Base-by-base conservation (phyloP, 2,113 vertebrate genomes). In the Opisthocomus hoazin region DNA sequence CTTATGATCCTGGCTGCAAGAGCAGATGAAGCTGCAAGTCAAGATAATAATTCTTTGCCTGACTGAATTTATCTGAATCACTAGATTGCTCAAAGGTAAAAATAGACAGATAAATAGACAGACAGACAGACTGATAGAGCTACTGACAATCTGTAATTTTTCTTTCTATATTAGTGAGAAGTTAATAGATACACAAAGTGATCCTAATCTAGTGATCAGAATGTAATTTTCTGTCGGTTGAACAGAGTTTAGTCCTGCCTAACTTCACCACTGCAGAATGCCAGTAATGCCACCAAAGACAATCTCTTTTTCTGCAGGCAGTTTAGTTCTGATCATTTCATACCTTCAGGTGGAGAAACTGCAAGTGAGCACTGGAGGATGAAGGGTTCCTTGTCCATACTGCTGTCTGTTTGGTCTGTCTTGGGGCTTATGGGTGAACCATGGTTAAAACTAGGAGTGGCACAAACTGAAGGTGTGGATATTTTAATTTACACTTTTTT, bases 41-140 rank as follows among this genome's bases (percentile, higher is more conserved):
- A 60, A 56, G 48, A 13, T 48, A 48, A 76, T 57, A 50, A 4
- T 37, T 45, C 29, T 68, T 84, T 66, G 4, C 36, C 36, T 84
- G 15, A 19, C 22, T 68, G 26, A 53, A 3, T 1, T 7, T 51
- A 63, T 65, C 54, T 84, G 37, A 15, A 70, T 84, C 9, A 43
- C 36, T 74, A 63, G 26, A 20, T 6, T 64, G 5, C 17, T 50
- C 5, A 53, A 39, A 22, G 15, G 8, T 39, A 58, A 81, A 93
- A 51, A 45, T 5, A 39, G 20, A 26, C 15, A 32, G 4, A 29
- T 4, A 16, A 6, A 24, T 0, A 3, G 10, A 41, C 1, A 57
- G 43, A 32, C 4, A 41, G 45, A 53, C 5, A 57, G 56, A 43
- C 12, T 50, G 51, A 63, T 2, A 51, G 24, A 80, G 36, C 20